These are phyloP conservation scores for Papilio elwesi DNA, from an alignment of 2,888 invertebrate genomes.

Conservation along the genomic window DNA sequence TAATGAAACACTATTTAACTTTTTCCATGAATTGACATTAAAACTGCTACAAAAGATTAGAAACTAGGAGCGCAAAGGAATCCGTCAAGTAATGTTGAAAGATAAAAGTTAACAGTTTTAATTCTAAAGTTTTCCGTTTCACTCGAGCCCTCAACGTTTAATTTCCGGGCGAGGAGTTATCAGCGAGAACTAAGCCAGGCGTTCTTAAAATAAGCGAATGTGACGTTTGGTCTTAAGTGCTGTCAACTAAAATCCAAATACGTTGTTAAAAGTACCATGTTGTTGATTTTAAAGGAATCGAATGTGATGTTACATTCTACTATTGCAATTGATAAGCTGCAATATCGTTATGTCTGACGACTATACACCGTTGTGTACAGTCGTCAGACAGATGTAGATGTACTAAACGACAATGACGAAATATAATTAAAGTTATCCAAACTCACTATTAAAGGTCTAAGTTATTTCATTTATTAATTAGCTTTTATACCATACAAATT, in stretches of 20 bases:
- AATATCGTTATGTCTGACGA: too few relatives aligned
- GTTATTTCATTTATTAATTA: too few relatives aligned
- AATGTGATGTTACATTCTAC: background rate
- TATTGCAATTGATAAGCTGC: background rate
- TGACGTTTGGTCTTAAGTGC: constrained; percentile 50
- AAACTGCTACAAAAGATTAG: constrained; percentile 22
- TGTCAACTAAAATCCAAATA: constrained; percentile 48
- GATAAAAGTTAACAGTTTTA: constrained; percentile 70
- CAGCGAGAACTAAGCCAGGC: constrained; percentile 66
- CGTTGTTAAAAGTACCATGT: background rate
- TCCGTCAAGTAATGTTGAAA: constrained; percentile 63
- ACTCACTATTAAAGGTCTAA: too few relatives aligned
- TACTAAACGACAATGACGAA: too few relatives aligned
- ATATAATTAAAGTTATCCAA: too few relatives aligned
- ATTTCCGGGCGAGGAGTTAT: constrained; percentile 76
- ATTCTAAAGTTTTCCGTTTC: constrained; percentile 74
- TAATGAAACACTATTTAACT: background rate
- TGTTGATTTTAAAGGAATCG: constrained; percentile 1
- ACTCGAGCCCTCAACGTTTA: constrained; percentile 70
- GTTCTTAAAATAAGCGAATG: constrained; percentile 59
- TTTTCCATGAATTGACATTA: constrained; percentile 1
- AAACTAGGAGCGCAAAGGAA: constrained; percentile 54
- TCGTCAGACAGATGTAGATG: too few relatives aligned
- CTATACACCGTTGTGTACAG: too few relatives aligned
- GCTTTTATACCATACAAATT: background rate